Conservation (phyloP, 2,888 invertebrate species). For the Hirtodrosophila cameraria region DNA sequence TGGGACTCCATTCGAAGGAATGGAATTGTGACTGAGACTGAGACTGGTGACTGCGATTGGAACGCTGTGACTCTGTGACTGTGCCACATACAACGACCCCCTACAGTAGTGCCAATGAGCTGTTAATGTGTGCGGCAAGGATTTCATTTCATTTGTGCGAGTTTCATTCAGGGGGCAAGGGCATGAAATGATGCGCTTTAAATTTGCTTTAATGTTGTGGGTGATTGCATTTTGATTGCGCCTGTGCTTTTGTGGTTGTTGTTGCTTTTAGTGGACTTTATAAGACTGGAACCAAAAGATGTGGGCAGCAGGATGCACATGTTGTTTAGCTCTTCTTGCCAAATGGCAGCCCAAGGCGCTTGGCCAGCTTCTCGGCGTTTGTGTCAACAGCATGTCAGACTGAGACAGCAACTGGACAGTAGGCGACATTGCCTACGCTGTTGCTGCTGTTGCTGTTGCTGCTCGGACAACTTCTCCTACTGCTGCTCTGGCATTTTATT, state of each 20-base stretch:
- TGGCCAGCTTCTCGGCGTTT: conserved; percentile 65
- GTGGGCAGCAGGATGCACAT: conserved; percentile 61
- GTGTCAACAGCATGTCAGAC: conserved; percentile 82
- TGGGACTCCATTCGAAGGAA: conserved; percentile 42
- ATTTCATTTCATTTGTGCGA: conserved; percentile 71
- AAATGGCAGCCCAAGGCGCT: conserved; percentile 65
- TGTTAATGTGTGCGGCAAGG: conserved; percentile 81
- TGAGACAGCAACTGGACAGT: conserved; percentile 67
- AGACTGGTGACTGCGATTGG: not conserved
- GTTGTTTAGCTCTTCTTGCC: conserved; percentile 36
- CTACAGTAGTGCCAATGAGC: conserved; percentile 82
- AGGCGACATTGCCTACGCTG: conserved; percentile 67
- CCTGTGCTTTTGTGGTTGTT: conserved; percentile 7
- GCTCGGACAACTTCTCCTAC: conserved; percentile 29
- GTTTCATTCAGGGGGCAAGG: not conserved
- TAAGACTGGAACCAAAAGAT: conserved; percentile 43
- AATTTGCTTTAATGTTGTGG: conserved; percentile 77
- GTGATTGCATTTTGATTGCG: conserved; percentile 78
- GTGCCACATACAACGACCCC: conserved; percentile 70
- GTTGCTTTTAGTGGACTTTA: conserved; percentile 2
- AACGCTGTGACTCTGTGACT: conserved; percentile 26
- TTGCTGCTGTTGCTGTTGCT: conserved; percentile 31
- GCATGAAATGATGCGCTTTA: conserved; percentile 53
- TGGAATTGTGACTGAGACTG: conserved; percentile 22
- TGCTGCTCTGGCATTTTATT: conserved; percentile 41